phyloP scores from a whole-genome alignment of 2,797 vertebrate species.

The Gambusia yucatana region DNA sequence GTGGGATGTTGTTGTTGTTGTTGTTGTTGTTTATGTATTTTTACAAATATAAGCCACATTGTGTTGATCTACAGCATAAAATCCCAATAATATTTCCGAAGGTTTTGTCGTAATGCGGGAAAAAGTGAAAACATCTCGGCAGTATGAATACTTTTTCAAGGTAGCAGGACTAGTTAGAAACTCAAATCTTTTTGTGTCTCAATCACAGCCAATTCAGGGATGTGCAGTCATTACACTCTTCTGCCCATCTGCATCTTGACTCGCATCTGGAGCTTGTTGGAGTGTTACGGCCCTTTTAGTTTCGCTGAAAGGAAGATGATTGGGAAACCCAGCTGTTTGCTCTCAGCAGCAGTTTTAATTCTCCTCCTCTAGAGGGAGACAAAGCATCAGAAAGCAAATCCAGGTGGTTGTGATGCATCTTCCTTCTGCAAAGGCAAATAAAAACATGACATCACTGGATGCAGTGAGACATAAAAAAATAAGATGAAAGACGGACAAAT shows the following conservation, averaged over 20 bases:
- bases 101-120: not conserved
- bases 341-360: conserved; percentile 19
- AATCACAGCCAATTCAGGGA: not conserved
- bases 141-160: not conserved
- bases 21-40: not conserved
- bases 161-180: not conserved
- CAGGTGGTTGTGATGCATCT: not conserved
- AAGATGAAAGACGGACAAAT: not conserved
- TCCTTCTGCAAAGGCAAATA: not conserved
- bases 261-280: not conserved
- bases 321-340: not conserved
- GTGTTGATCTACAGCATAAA: not conserved
- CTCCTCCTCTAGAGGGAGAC: conserved; percentile 44
- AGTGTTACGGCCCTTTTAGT: not conserved
- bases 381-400: conserved; percentile 1
- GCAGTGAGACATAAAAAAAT: not conserved
- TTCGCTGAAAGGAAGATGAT: conserved; percentile 1
- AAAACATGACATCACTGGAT: not conserved
- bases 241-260: not conserved
- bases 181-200: not conserved
- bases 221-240: not conserved
- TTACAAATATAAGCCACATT: not conserved
- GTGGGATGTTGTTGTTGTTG: not conserved
- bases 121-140: not conserved
- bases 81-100: not conserved